Percentiles rank a stretch among this genome's conserved stretches.
Conservation (phyloP, 2,797 vertebrate genomes). For the Hydrophis major region DNA sequence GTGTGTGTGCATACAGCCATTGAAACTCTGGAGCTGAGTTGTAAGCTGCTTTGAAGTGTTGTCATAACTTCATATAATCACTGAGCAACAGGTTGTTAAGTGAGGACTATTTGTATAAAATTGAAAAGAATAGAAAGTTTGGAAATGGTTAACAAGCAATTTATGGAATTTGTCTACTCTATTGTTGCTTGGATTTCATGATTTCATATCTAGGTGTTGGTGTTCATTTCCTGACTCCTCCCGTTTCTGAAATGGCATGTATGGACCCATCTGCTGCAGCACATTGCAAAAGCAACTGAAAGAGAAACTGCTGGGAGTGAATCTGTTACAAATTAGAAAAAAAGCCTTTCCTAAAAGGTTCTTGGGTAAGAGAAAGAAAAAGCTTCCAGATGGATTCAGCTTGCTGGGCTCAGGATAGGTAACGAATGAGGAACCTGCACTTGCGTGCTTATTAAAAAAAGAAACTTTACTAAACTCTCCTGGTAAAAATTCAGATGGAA, state of each 20-base stretch:
- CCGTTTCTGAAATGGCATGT: constrained; percentile 60
- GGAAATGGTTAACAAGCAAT: not conserved
- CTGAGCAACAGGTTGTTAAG: not conserved
- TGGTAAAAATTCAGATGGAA: constrained; percentile 75
- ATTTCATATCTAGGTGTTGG: constrained; percentile 34
- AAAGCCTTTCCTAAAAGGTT: constrained; percentile 61
- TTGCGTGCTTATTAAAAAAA: constrained; percentile 50
- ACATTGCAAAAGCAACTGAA: constrained; percentile 55
- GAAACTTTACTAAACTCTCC: constrained; percentile 69
- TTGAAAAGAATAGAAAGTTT: not conserved
- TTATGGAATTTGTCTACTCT: not conserved
- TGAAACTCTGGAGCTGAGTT: not conserved
- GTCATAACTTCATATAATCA: not conserved
- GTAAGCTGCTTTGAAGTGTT: not conserved
- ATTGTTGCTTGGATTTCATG: not conserved
- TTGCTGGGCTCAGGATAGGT: constrained; percentile 57
- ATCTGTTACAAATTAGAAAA: constrained; percentile 73
- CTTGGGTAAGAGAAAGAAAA: constrained; percentile 44
- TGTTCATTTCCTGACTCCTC: constrained; percentile 36
- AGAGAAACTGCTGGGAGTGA: constrained; percentile 38
- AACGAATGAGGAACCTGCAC: constrained; percentile 65
- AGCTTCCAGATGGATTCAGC: constrained; percentile 60
- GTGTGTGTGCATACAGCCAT: not conserved
- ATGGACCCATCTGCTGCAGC: constrained; percentile 51
- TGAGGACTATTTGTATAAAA: not conserved